Base-by-base conservation (phyloP, 1,140 invertebrate genomes). In the Trissolcus basalis region DNA sequence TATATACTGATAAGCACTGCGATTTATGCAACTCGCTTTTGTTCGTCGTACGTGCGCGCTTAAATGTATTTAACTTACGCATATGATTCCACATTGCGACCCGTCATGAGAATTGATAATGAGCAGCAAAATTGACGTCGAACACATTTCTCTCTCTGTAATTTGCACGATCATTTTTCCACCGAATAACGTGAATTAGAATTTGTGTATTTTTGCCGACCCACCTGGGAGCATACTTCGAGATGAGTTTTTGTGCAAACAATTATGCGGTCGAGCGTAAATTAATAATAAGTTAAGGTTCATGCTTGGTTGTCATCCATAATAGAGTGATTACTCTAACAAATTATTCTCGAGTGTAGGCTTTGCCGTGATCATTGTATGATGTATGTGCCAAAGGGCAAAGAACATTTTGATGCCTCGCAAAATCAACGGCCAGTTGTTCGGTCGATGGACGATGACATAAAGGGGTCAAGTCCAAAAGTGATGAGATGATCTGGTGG, bases 351-450 rank as follows among this genome's bases (percentile, higher is more conserved):
- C 51, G 54, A 60, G 56, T 47, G 55, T 74, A 49, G 49, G 51
- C 51, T 67, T 67, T 74, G 47, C 51, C 59, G 60, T 47, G 53
- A 61, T 14, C 51, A 64, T 41, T 63, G 44, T 74, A 49, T 61
- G 59, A 74, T 67, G 58, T 43, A 39, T 48, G 55, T 60, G 64
- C 16, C 53, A 60, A 64, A 73, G 69, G 58, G 60, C 49, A 65
- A 73, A 60, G 69, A 65, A 65, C 70, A 19, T 47, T 58, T 11
- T 60, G 71, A 68, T 75, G 55, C 50, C 35, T 54, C 61, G 54
- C 63, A 75, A 60, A 68, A 65, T 68, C 71, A 75, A 69, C 72
- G 59, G 61, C 58, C 72, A 64, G 69, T 75, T 69, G 72, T 75
- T 69, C 54, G 45, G 64, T 50, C 35, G 54, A 59, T 65, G 58